A percentile compares a stretch with the other conserved stretches of the same genome.
phyloP scores from a whole-genome alignment of 1,140 invertebrate species.

The Phenacoccus solenopsis region DNA sequence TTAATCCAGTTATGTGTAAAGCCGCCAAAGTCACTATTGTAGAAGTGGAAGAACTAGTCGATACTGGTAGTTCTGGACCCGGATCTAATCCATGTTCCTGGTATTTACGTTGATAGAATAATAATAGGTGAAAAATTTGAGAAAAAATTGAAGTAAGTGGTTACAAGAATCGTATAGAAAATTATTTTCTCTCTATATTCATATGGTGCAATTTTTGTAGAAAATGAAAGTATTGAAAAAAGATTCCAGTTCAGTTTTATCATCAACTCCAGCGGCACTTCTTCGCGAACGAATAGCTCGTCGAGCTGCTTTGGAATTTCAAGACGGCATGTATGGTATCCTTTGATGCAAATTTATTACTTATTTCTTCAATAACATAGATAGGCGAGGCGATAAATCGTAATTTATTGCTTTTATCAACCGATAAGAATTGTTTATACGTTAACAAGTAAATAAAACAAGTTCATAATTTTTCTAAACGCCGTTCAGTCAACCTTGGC shows the following conservation, averaged over 20 bases:
- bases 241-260: conserved; percentile 25
- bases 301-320: conserved; percentile 89
- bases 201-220: not conserved
- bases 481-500: conserved; percentile 62
- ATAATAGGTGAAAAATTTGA: conserved; percentile 71
- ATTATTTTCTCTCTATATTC: not conserved
- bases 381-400: not conserved
- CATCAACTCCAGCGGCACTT: conserved; percentile 46
- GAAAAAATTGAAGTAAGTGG: conserved; percentile 73
- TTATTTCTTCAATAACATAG: not conserved
- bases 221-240: not conserved
- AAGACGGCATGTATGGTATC: conserved; percentile 94
- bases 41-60: conserved; percentile 93
- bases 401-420: too few species aligned
- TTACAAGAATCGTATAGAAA: not conserved
- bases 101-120: conserved; percentile 83
- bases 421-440: too few species aligned
- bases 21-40: conserved; percentile 79
- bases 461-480: not conserved
- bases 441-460: too few species aligned
- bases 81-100: conserved; percentile 81
- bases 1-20: conserved; percentile 88
- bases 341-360: conserved; percentile 23
- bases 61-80: conserved; percentile 68
- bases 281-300: conserved; percentile 76